Evolutionary conservation across 2,113 vertebrate genomes (phyloP), one percentile per base, ranked within the genome.

Genomic region (Lasiurus borealis): DNA sequence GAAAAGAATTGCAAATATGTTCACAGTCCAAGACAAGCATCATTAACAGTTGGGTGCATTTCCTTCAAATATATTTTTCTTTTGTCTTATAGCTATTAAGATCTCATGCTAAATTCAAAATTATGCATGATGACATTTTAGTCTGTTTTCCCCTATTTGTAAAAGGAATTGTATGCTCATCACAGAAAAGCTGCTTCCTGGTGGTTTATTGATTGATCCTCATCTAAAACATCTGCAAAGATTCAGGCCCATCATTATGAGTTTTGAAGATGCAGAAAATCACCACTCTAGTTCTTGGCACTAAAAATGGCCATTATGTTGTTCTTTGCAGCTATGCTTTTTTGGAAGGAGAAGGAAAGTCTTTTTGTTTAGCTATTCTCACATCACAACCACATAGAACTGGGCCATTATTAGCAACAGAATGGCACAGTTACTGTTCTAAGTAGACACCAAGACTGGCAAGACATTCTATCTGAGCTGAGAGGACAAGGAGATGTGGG

Each of bases 91-190:
- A 57, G 50, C 84, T 93, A 83, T 87, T 81, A 78, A 85, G 76
- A 85, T 73, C 72, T 73, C 34, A 52, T 34, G 81, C 48, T n/a
- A 16, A 16, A 57, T 85, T 92, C 86, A 81, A 21, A 96, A 93
- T 44, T 75, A 78, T 10, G 71, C 87, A 23, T 82, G 34, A 85
- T 90, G 92, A 72, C 77, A 83, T 73, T 69, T 27, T 62, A 82
- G 81, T 48, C 88, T 78, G 52, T 90, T 96, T 93, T 83, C 25
- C 34, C 68, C 34, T 85, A 77, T 85, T 94, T 82, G 14, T 36
- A 95, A 95, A 95, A 94, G 69, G 50, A 93, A 77, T 13, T 90
- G 87, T 77, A 6, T 23, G 68, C 94, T 95, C 96, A 78, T 93
- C 95, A 90, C 23, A 91, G 87, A 50, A 64, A 88, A 81, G 52